Evolutionary conservation across 1,140 invertebrate genomes (phyloP), one percentile per base, ranked within the genome.

Genomic region (Matsumurasca onukii): DNA sequence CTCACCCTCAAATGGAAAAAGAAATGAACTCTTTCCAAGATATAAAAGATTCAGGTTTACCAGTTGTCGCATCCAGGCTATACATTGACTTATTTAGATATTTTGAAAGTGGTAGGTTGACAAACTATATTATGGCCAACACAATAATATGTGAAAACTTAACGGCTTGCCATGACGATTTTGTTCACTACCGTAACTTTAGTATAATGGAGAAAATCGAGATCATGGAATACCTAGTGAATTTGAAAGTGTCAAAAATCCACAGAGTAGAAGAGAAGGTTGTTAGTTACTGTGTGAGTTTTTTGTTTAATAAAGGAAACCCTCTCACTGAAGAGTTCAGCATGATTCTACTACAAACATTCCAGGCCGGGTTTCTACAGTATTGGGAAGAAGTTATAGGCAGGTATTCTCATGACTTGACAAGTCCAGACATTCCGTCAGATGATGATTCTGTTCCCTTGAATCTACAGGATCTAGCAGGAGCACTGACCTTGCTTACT

Each of bases 191-290:
- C n/a, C 2, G 55, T 27, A 59, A 59, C 24, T 59, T 59, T 29
- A 59, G 55, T 59, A 12, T 59, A 27, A 27, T 59, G 55, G 55
- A 29, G 9, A 59, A 59, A 59, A 24, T 15, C 15, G 25, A 22
- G n/a, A 59, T 13, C 13, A n/a, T 59, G 25, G 55, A 59, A 27
- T 27, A 59, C 24, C 22, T 59, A 27, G 5, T 59, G 15, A 59
- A 59, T 27, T 29, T 59, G 25, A 25, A 29, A 29, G 2, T 25
- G 15, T 27, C 55, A 27, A 25, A 59, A 24, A 29, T 59, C 5
- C 55, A 59, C n/a, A 59, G 30, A 59, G 9, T 59, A 9, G 12
- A 5, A 2, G 55, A 59, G 13, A 27, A 3, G 3, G 30, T 59
- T 22, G 30, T 59, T 2, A 27, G 13, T n/a, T 59, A 22, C 30